These are phyloP conservation scores for Micromesistius poutassou DNA, from an alignment of 2,797 vertebrate genomes.

Conservation along the genomic window DNA sequence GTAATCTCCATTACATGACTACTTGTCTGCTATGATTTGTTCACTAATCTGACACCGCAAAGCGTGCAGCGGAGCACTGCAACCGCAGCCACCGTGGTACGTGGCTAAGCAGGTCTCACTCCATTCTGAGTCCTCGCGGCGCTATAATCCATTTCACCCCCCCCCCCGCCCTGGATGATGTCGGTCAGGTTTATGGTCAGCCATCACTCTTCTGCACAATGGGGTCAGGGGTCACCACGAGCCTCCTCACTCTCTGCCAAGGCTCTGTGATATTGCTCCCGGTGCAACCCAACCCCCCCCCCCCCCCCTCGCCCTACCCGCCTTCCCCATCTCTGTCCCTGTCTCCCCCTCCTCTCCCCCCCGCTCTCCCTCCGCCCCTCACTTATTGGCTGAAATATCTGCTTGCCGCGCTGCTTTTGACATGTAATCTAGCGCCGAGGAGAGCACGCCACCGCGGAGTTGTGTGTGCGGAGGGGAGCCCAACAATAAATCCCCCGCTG, in stretches of 20 bases:
- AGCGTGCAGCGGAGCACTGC: background rate
- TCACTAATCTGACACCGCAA: background rate
- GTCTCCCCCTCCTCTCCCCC: slow-evolving; percentile 8
- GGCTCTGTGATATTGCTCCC: slow-evolving; percentile 47
- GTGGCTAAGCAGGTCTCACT: background rate
- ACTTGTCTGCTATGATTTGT: background rate
- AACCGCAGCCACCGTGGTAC: background rate
- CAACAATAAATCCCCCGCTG: slow-evolving; percentile 54
- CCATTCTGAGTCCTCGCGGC: background rate
- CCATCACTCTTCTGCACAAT: slow-evolving; percentile 69
- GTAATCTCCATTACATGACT: background rate
- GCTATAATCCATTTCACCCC: slow-evolving; percentile 53
- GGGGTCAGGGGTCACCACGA: slow-evolving; percentile 57
- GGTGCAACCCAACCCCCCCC: slow-evolving; percentile 24
- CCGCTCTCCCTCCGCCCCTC: slow-evolving; percentile 29
- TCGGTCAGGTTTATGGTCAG: slow-evolving; percentile 62
- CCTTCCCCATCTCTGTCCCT: background rate
- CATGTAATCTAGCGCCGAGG: slow-evolving; percentile 60
- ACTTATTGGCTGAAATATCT: slow-evolving; percentile 69
- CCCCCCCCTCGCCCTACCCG: too few species aligned
- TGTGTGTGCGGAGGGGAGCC: slow-evolving; percentile 9
- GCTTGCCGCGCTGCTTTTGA: slow-evolving; percentile 62
- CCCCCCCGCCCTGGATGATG: slow-evolving; percentile 58
- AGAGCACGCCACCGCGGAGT: background rate
- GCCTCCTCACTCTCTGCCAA: slow-evolving; percentile 24